Evolutionary conservation across 2,113 vertebrate species (phyloP).

Genomic region (Misgurnus mizolepis): DNA sequence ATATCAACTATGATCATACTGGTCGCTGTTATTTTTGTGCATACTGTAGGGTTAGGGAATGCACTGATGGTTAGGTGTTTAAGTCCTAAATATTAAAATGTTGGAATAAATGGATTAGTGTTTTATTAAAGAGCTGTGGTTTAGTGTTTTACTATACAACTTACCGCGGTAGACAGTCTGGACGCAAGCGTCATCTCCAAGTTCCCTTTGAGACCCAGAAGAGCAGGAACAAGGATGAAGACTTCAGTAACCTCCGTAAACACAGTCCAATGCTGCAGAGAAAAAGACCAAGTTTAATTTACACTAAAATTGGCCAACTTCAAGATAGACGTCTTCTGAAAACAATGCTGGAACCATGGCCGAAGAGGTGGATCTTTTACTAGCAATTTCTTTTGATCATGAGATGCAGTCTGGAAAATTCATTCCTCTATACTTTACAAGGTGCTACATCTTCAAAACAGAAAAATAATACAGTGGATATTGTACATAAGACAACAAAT

Average conservation of each 20-base stretch:
- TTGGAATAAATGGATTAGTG: too few relatives aligned
- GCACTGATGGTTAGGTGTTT: too few relatives aligned
- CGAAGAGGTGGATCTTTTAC: neutral
- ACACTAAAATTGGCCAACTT: neutral
- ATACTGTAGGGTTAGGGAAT: too few relatives aligned
- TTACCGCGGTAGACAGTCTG: slow-evolving; percentile 95
- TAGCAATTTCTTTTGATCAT: neutral
- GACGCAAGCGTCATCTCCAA: slow-evolving; percentile 98
- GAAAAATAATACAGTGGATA: neutral
- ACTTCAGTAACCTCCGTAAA: slow-evolving; percentile 93
- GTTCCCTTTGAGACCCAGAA: slow-evolving; percentile 97
- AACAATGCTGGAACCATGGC: neutral
- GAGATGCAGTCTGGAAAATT: neutral
- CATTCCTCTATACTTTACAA: neutral
- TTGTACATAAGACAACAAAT: too few relatives aligned
- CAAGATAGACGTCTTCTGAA: neutral
- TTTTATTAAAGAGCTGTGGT: neutral
- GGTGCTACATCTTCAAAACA: neutral
- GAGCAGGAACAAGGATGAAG: slow-evolving; percentile 95
- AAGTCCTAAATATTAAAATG: too few relatives aligned
- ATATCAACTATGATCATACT: too few relatives aligned
- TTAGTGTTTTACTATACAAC: slow-evolving; percentile 54
- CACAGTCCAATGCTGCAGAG: slow-evolving; percentile 92
- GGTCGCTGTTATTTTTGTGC: too few relatives aligned
- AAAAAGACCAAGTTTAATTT: slow-evolving; percentile 23